These are phyloP conservation scores for Ibidorhyncha struthersii DNA, from an alignment of 2,113 vertebrate genomes.

Conservation along the genomic window DNA sequence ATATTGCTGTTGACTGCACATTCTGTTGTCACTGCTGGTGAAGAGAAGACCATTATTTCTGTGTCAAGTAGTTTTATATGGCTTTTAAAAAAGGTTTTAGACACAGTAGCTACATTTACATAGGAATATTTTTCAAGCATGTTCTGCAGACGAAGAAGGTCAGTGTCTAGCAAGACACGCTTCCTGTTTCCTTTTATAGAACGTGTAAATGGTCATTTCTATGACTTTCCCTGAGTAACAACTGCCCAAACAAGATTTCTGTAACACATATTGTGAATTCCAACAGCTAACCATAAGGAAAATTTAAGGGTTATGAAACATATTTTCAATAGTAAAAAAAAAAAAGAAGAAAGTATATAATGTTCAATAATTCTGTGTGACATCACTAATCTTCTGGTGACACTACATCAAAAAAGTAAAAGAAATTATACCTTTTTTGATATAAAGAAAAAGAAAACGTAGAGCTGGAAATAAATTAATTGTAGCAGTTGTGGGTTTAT, in stretches of 20 bases:
- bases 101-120: not conserved
- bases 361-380: not conserved
- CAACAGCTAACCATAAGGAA: not conserved
- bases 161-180: not conserved
- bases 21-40: not conserved
- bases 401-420: not conserved
- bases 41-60: not conserved
- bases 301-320: not conserved
- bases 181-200: not conserved
- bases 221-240: not conserved
- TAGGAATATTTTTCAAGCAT: not conserved
- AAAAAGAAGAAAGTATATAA: not conserved
- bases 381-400: not conserved
- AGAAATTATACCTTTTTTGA: not conserved
- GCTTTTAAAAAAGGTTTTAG: conserved; percentile 38
- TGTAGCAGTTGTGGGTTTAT: not conserved
- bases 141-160: not conserved
- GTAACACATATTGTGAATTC: not conserved
- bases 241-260: not conserved
- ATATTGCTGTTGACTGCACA: not conserved
- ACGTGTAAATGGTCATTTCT: not conserved
- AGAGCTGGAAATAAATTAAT: not conserved
- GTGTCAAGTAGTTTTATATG: not conserved
- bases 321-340: not conserved
- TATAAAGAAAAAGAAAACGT: not conserved